Evolutionary conservation across 2,888 invertebrate species (phyloP), one percentile per base, ranked within the genome.

Genomic region (Acleris literana): DNA sequence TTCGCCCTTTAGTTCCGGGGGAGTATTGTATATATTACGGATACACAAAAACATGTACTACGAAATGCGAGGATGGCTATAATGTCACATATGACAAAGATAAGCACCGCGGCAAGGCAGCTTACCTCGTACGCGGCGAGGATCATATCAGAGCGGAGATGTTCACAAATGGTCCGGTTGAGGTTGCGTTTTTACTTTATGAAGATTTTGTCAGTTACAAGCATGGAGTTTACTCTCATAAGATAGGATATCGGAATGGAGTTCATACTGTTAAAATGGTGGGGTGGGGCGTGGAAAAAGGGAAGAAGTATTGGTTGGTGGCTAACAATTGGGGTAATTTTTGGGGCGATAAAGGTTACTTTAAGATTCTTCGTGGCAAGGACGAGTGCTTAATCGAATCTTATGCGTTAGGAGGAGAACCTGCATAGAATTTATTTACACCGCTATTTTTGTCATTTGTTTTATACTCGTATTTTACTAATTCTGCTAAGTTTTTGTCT

Each of bases 271-370:
- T 98, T 62, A 96, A 96, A 79, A 95, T 98, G 59, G 84, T 98
- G 56, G 98, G 98, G 17, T 98, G 97, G 97, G 98, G 98, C 53
- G 94, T 94, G 0, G 96, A 97, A 71, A 93, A 94, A 52, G 94
- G 94, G 9, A 94, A 93, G 60, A 96, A 96, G 55, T 98, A 97
- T 86, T 98, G 98, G 98, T 93, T 97, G 22, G 94, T 97, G 74
- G 97, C 97, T 62, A 98, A 98, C 92, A 97, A 97, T 0, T 98
- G 98, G 98, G 98, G 98, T 89, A 93, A 94, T 0, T 98, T 98
- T 84, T 98, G 98, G 98, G 98, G 98, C 71, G 95, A 96, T 82
- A 94, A 95, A 80, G 97, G 97, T 5, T 97, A 94, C 88, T 97
- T 98, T 92, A 97, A 97, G 87, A 97, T 98, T 70, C 88, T 96